These are phyloP conservation scores for Caenorhabditis brenneri DNA, from an alignment of 1,140 invertebrate species.

Conservation along the genomic window DNA sequence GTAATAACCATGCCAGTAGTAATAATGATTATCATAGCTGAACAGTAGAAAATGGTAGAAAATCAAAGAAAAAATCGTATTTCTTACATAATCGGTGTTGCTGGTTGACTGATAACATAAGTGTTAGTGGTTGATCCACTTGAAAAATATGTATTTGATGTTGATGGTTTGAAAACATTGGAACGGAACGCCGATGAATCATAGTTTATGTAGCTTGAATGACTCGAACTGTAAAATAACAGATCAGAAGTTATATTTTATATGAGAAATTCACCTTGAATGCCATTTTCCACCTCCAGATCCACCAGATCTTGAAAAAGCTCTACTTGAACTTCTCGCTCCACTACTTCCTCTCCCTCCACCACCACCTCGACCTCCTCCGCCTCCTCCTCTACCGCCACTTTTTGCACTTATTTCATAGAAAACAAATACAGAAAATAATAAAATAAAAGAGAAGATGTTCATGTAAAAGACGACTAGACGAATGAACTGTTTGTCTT, in stretches of 20 bases:
- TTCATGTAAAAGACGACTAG: neutral
- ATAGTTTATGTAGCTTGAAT: neutral
- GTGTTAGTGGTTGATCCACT: neutral
- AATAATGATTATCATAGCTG: neutral
- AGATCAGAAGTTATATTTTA: too few relatives aligned
- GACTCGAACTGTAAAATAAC: neutral
- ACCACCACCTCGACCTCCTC: neutral
- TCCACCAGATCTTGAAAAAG: neutral
- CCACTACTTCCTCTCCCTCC: neutral
- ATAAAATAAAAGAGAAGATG: neutral
- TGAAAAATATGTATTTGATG: neutral
- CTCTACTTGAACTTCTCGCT: neutral
- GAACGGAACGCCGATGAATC: neutral
- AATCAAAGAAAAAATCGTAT: too few relatives aligned
- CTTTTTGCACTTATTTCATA: slow-evolving; percentile 24
- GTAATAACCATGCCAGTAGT: neutral
- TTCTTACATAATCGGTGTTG: neutral
- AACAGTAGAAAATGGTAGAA: neutral
- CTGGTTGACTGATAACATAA: neutral
- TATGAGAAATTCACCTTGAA: neutral
- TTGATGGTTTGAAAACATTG: neutral
- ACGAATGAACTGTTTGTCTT: neutral
- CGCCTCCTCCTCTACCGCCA: neutral
- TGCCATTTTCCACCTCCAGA: neutral
- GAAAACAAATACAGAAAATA: neutral